Base-by-base conservation (phyloP, 2,797 vertebrate species). In the Loris lydekkerianus region DNA sequence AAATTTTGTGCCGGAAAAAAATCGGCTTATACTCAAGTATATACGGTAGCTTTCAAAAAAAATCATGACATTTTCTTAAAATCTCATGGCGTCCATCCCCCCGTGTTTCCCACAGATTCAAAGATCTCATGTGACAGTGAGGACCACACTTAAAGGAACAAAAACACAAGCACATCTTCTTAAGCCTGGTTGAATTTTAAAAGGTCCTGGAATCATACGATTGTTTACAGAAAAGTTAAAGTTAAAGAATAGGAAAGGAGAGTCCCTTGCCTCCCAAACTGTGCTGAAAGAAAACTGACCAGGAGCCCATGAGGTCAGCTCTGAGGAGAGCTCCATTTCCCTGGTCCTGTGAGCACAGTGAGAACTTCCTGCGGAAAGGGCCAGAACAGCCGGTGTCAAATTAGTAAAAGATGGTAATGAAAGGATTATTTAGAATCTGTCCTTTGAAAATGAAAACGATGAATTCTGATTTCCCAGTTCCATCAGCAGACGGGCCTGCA, bases 261-360 rank as follows among this genome's bases (percentile, higher is more conserved):
- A 82, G 58, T 3, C 29, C 27, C 4, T 1, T 5, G 3, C 72
- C 5, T 63, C 92, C 43, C 25, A 86, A 69, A 93, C 15, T 93
- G 80, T 43, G 92, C 0, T 58, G 37, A 76, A 17, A 80, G 21
- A 14, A n/a, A 91, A 96, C 0, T 73, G 58, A 84, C 25, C 1
- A 91, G 96, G 40, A 97, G 9, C 91, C 77, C 2, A 34, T 8
- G 43, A 96, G 58, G 67, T 67, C 61, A 96, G 34, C 75, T 77
- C 31, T 18, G n/a, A 5, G 27, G 81, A 92, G 49, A 78, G 21
- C 91, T 92, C 4, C 43, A 82, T 91, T 89, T 25, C 73, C 69
- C 25, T 63, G 63, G 14, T 75, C 27, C 75, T 89, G 53, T 8
- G 84, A 69, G 91, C 65, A 97, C 31, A 86, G 60, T 2, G 72